These are phyloP conservation scores for Anodontia alba DNA, from an alignment of 2,888 invertebrate species.

Conservation along the genomic window DNA sequence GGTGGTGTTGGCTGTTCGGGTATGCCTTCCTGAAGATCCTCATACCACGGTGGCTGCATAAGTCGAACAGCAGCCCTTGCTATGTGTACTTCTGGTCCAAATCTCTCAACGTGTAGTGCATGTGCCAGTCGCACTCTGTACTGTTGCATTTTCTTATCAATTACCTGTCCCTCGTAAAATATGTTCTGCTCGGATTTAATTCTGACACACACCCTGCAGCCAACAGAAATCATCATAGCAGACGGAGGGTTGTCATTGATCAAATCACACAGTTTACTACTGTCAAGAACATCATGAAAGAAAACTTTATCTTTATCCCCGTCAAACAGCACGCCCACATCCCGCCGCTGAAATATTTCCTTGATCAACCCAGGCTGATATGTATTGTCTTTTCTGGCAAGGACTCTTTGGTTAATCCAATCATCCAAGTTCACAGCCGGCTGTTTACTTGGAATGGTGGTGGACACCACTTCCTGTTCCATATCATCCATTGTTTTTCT, in stretches of 20 bases:
- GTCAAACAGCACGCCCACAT: conserved; percentile 93
- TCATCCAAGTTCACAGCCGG: conserved; percentile 92
- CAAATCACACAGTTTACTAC: conserved; percentile 92
- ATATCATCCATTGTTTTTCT: conserved; percentile 88
- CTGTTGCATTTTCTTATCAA: conserved; percentile 89
- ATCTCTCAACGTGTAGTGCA: conserved; percentile 43
- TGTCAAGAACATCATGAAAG: conserved; percentile 90
- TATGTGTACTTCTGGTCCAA: conserved; percentile 87
- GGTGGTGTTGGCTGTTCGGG: conserved; percentile 57
- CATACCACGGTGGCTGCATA: conserved; percentile 97
- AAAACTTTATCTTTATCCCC: conserved; percentile 90
- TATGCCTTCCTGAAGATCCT: conserved; percentile 89
- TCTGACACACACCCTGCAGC: conserved; percentile 91
- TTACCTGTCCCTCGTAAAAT: conserved; percentile 94
- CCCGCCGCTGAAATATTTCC: conserved; percentile 85
- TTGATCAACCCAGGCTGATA: conserved; percentile 94
- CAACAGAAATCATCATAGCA: conserved; percentile 90
- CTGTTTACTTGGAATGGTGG: conserved; percentile 59
- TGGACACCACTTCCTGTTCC: conserved; percentile 49
- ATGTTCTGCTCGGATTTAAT: conserved; percentile 87
- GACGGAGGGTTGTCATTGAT: conserved; percentile 96
- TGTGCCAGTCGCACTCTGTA: conserved; percentile 88
- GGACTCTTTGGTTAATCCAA: conserved; percentile 96
- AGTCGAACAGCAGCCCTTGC: conserved; percentile 96
- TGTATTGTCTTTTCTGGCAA: conserved; percentile 93